Percentiles rank a stretch among this genome's conserved stretches.
These are phyloP conservation scores for Coendou prehensilis DNA, from an alignment of 2,797 vertebrate species.

Conservation along the genomic window DNA sequence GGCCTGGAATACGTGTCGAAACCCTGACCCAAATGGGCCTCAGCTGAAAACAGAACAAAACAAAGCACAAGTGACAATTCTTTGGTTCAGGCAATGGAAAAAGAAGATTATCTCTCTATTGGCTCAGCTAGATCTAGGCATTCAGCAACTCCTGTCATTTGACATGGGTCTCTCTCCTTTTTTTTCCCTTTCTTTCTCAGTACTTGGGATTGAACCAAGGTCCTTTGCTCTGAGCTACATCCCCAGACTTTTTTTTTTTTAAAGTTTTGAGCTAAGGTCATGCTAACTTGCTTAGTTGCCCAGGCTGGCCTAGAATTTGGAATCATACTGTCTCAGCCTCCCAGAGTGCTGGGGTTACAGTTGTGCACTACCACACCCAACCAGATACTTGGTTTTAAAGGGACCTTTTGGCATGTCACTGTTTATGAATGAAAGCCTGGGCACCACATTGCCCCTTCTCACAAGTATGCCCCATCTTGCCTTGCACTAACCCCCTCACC, in stretches of 20 bases:
- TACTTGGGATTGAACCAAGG: neutral
- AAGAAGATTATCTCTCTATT: neutral
- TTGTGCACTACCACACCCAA: neutral
- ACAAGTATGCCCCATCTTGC: neutral
- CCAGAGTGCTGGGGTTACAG: neutral
- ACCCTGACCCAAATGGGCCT: neutral
- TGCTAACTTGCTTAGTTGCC: neutral
- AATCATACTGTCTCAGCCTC: neutral
- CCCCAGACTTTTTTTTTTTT: too few species aligned
- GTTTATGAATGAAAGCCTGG: neutral
- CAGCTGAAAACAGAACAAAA: neutral
- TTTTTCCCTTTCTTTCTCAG: neutral
- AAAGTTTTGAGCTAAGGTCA: neutral
- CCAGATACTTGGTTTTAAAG: neutral
- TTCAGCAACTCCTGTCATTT: neutral
- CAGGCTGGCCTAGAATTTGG: neutral
- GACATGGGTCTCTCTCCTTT: neutral
- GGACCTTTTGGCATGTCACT: neutral
- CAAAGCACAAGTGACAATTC: neutral
- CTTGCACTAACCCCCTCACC: neutral
- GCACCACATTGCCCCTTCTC: neutral
- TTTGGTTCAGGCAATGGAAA: neutral
- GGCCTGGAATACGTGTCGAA: neutral
- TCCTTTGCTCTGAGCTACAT: neutral
- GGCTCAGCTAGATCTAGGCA: neutral